Conservation (phyloP, 1,140 invertebrate genomes). For the Oscheius sp. region DNA sequence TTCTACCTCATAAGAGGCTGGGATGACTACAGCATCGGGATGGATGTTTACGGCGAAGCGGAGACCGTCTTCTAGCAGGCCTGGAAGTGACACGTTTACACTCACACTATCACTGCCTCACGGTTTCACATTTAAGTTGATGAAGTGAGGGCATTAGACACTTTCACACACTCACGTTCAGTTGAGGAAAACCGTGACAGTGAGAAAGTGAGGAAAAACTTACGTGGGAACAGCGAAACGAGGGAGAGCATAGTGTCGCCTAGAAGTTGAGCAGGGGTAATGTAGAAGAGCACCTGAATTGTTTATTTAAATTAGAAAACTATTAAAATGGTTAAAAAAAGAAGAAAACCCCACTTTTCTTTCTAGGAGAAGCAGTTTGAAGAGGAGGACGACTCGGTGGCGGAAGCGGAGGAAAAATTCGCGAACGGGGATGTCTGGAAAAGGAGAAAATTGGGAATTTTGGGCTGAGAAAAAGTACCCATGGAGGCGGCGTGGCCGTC, state of each 20-base stretch:
- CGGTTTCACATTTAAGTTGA: too few relatives aligned
- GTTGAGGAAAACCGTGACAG: not conserved
- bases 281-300: conserved; percentile 77
- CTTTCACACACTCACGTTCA: too few relatives aligned
- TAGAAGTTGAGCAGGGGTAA: conserved; percentile 83
- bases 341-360: conserved; percentile 70
- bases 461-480: conserved; percentile 4
- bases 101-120: too few relatives aligned
- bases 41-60: conserved; percentile 45
- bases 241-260: conserved; percentile 82
- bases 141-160: too few relatives aligned
- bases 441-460: conserved; percentile 33
- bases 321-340: conserved; percentile 10
- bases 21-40: too few relatives aligned
- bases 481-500: conserved; percentile 27
- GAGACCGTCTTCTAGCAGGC: conserved; percentile 77
- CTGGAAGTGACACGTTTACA: conserved; percentile 52
- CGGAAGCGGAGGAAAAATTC: conserved; percentile 81
- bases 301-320: too few relatives aligned
- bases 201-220: conserved; percentile 57
- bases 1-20: too few relatives aligned
- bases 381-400: conserved; percentile 86
- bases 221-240: conserved; percentile 82
- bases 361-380: conserved; percentile 87
- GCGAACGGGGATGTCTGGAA: conserved; percentile 74